These are phyloP conservation scores for Mylabris sibirica DNA, from an alignment of 2,888 invertebrate species.

Conservation along the genomic window DNA sequence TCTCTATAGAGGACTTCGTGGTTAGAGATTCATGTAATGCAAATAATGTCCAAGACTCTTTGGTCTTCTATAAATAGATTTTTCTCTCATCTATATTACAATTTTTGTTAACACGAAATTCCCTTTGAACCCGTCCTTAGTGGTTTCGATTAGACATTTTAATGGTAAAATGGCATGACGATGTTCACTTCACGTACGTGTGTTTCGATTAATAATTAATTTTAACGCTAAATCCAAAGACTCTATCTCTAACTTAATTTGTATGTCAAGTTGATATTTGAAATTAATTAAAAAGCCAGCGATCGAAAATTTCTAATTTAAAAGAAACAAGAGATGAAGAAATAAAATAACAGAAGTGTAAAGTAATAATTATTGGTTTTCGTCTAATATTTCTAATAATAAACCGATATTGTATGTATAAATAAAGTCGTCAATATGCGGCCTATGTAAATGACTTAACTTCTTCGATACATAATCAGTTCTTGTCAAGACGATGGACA, in stretches of 20 bases:
- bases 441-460: conserved; percentile 35
- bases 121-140: conserved; percentile 9
- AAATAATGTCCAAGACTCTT: conserved; percentile 10
- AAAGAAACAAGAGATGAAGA: too few species aligned
- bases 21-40: conserved; percentile 3
- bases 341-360: background rate
- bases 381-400: background rate
- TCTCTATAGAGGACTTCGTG: background rate
- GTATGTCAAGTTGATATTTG: conserved; percentile 1
- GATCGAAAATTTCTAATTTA: background rate
- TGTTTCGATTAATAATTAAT: conserved; percentile 1
- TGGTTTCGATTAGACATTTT: conserved; percentile 12
- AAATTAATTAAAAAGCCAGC: background rate
- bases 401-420: conserved; percentile 29
- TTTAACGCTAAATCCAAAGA: background rate
- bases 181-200: background rate
- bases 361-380: background rate
- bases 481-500: conserved; percentile 50
- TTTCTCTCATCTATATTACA: conserved; percentile 12
- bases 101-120: conserved; percentile 12
- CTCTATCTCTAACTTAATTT: background rate
- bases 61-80: conserved; percentile 6
- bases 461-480: conserved; percentile 51
- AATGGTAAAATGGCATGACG: conserved; percentile 6
- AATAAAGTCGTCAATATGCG: conserved; percentile 24